phyloP scores from a whole-genome alignment of 2,888 invertebrate species.

The Drosophila ustulata region DNA sequence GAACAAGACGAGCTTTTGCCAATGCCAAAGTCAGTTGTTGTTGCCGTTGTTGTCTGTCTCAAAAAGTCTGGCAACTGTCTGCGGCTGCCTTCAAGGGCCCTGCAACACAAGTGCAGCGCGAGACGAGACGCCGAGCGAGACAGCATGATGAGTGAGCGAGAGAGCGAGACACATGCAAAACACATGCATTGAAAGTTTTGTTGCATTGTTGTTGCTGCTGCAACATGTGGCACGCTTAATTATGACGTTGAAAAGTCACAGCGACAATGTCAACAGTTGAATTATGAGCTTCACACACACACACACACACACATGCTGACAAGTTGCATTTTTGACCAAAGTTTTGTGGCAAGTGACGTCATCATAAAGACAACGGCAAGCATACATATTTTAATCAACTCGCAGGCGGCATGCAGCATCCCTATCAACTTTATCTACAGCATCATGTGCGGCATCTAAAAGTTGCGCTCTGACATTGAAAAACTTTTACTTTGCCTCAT shows the following conservation, averaged over 20 bases:
- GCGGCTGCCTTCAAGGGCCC: conserved; percentile 62
- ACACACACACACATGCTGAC: conserved; percentile 5
- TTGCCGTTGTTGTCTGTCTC: conserved; percentile 42
- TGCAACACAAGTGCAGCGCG: conserved; percentile 52
- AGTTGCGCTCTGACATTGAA: conserved; percentile 68
- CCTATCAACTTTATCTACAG: conserved; percentile 45
- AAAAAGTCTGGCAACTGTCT: conserved; percentile 75
- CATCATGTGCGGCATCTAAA: conserved; percentile 38
- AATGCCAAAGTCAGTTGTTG: conserved; percentile 45
- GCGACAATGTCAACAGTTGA: conserved; percentile 60
- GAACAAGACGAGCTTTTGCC: conserved; percentile 30
- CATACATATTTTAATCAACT: conserved; percentile 37
- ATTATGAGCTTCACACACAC: conserved; percentile 44
- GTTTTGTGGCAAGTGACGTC: conserved; percentile 56
- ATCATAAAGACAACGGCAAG: conserved; percentile 22
- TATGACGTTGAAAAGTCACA: conserved; percentile 67
- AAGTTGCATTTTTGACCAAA: conserved; percentile 32
- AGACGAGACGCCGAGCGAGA: background rate
- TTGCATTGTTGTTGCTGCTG: conserved; percentile 49
- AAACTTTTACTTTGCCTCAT: conserved; percentile 68
- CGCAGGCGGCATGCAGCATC: conserved; percentile 21
- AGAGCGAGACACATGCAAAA: conserved; percentile 6
- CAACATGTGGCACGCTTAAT: conserved; percentile 75
- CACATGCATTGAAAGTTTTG: conserved; percentile 63
- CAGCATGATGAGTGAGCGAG: background rate